phyloP scores from a whole-genome alignment of 1,140 invertebrate genomes.

The Diachasmimorpha longicaudata region DNA sequence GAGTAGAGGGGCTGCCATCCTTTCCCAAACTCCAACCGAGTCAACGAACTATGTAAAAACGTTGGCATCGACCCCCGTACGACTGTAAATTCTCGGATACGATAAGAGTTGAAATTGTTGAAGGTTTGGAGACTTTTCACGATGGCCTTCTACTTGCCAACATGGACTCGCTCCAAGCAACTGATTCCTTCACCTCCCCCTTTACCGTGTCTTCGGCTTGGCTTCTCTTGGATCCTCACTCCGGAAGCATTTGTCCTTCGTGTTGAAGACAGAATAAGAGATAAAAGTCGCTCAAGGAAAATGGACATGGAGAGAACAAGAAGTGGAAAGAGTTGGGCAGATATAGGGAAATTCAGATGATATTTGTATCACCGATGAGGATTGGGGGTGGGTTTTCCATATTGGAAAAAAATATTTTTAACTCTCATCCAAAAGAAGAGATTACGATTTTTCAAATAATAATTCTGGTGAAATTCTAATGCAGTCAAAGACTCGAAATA shows the following conservation, averaged over 20 bases:
- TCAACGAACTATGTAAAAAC: constrained; percentile 49
- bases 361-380: not conserved
- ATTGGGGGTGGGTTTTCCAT: no score
- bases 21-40: constrained; percentile 21
- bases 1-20: not conserved
- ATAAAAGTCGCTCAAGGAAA: constrained; percentile 9
- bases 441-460: no score
- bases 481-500: no score
- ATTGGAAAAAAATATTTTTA: no score
- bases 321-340: not conserved
- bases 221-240: constrained; percentile 1
- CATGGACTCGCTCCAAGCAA: constrained; percentile 49
- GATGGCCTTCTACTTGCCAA: constrained; percentile 14
- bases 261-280: constrained; percentile 1
- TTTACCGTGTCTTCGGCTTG: not conserved
- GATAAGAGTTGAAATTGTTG: constrained; percentile 27
- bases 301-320: not conserved
- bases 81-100: constrained; percentile 38
- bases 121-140: constrained; percentile 6
- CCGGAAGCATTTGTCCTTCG: constrained; percentile 27
- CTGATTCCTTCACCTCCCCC: constrained; percentile 45
- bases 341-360: not conserved
- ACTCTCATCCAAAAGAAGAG: no score
- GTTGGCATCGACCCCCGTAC: constrained; percentile 39
- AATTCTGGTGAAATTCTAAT: no score